A percentile compares a stretch with the other conserved stretches of the same genome.
These are phyloP conservation scores for Aleiodes sp. DNA, from an alignment of 1,140 invertebrate species.

Conservation along the genomic window DNA sequence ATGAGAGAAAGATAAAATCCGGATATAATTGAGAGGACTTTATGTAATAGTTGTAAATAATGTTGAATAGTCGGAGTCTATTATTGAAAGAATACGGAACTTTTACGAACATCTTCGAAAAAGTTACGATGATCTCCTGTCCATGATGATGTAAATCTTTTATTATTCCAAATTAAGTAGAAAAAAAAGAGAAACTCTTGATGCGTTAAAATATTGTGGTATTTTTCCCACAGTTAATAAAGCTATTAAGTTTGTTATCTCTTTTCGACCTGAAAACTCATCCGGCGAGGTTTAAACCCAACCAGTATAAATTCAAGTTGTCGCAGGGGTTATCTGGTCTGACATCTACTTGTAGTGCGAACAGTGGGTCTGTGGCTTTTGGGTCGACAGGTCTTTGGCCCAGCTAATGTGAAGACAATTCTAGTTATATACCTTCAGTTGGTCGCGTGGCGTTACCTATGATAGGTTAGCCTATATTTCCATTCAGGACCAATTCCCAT, in stretches of 20 bases:
- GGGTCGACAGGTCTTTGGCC: constrained; percentile 56
- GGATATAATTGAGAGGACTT: too few relatives aligned
- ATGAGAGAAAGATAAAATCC: too few relatives aligned
- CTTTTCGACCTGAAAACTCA: constrained; percentile 46
- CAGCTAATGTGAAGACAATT: background rate
- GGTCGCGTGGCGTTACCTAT: constrained; percentile 62
- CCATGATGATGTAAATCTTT: background rate
- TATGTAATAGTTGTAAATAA: too few relatives aligned
- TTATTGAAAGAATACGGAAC: too few relatives aligned
- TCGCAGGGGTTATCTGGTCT: constrained; percentile 50
- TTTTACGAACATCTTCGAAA: too few relatives aligned
- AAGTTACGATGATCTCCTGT: background rate
- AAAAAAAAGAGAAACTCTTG: background rate
- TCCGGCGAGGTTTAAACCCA: constrained; percentile 49
- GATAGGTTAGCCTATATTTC: background rate
- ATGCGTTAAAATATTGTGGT: constrained; percentile 10
- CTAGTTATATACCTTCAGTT: constrained; percentile 30
- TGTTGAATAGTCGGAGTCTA: too few relatives aligned
- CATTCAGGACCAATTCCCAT: background rate
- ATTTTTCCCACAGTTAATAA: constrained; percentile 63
- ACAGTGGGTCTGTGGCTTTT: constrained; percentile 52
- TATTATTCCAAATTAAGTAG: too few relatives aligned
- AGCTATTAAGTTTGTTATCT: constrained; percentile 62
- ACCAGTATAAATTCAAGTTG: constrained; percentile 57
- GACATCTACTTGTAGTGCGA: constrained; percentile 58